phyloP scores from a whole-genome alignment of 2,888 invertebrate species.

The Pristionchus japonicus region DNA sequence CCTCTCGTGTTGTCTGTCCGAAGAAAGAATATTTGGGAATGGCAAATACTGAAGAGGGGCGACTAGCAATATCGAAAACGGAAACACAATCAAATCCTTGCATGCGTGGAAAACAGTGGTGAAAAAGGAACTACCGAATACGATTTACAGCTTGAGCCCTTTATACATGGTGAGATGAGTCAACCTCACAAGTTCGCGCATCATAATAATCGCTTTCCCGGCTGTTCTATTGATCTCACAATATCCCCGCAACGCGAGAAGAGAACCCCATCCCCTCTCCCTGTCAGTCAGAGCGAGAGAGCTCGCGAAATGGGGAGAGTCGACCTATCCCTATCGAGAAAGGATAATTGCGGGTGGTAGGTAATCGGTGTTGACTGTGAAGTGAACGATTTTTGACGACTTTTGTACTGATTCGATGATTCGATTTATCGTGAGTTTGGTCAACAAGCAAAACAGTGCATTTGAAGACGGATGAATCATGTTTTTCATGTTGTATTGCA shows the following conservation, averaged over 20 bases:
- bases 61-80: not conserved
- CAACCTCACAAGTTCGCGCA: not conserved
- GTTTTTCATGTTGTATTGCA: too few species aligned
- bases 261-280: too few species aligned
- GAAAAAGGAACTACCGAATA: too few species aligned
- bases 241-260: not conserved
- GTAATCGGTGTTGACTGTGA: constrained; percentile 6
- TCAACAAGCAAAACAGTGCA: not conserved
- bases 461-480: not conserved
- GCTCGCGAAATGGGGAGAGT: not conserved
- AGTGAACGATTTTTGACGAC: not conserved
- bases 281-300: not conserved
- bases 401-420: constrained; percentile 11
- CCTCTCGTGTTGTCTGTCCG: too few species aligned
- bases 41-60: too few species aligned
- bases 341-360: not conserved
- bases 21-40: too few species aligned
- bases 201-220: not conserved
- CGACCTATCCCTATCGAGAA: too few species aligned
- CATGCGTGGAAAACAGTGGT: not conserved
- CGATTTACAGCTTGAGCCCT: too few species aligned
- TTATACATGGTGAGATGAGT: not conserved
- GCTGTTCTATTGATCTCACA: constrained; percentile 3
- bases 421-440: not conserved
- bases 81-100: not conserved